Conservation (phyloP, 2,797 vertebrate species). For the Cuculus canorus region DNA sequence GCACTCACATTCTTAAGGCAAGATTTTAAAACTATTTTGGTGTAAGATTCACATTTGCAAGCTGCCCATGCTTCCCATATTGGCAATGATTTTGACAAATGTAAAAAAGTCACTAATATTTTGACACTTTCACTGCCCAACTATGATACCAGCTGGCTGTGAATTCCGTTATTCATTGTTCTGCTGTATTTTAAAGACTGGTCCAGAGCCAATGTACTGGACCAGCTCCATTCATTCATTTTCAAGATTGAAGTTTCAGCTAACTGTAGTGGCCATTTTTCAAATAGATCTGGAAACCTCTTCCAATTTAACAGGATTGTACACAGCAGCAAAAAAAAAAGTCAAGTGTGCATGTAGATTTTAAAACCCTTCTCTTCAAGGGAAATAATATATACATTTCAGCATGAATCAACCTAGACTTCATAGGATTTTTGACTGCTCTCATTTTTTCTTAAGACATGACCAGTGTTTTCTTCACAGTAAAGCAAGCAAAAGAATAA, state of each 20-base stretch:
- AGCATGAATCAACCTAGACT: slow-evolving; percentile 38
- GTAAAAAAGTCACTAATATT: slow-evolving; percentile 88
- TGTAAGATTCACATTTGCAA: slow-evolving; percentile 80
- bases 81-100: slow-evolving; percentile 86
- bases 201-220: slow-evolving; percentile 92
- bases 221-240: slow-evolving; percentile 86
- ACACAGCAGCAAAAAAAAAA: slow-evolving; percentile 69
- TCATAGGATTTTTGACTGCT: slow-evolving; percentile 20
- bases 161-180: slow-evolving; percentile 86
- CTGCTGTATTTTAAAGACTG: slow-evolving; percentile 89
- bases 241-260: slow-evolving; percentile 82
- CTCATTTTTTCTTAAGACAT: not conserved
- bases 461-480: slow-evolving; percentile 44
- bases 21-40: slow-evolving; percentile 72
- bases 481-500: slow-evolving; percentile 18
- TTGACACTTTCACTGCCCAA: slow-evolving; percentile 85
- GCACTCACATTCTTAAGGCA: slow-evolving; percentile 72
- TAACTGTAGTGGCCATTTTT: slow-evolving; percentile 82
- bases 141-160: slow-evolving; percentile 95
- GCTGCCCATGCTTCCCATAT: slow-evolving; percentile 82
- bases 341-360: slow-evolving; percentile 69
- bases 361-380: slow-evolving; percentile 55
- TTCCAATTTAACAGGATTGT: slow-evolving; percentile 75
- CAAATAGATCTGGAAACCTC: slow-evolving; percentile 76
- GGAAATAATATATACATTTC: slow-evolving; percentile 47